Evolutionary conservation across 2,113 vertebrate species (phyloP).

Genomic region (Myotis brandtii): DNA sequence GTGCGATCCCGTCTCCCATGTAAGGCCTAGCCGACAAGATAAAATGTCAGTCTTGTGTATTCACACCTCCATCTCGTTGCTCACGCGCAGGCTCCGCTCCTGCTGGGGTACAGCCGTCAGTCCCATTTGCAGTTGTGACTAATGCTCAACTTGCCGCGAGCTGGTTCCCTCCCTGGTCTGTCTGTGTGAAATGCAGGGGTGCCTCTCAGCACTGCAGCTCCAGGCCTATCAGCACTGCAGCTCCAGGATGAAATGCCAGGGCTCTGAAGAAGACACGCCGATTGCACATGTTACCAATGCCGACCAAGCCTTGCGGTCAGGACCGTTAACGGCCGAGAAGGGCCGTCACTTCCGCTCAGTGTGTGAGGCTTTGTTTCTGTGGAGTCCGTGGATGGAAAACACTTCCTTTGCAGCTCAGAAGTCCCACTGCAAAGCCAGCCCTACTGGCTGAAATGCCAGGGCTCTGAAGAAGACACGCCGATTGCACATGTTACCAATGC

Average conservation of each 20-base stretch:
- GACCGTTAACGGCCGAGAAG: not conserved
- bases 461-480: not conserved
- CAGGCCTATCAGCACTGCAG: not conserved
- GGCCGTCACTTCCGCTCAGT: not conserved
- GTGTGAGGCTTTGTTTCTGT: not conserved
- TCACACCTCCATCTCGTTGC: too few relatives aligned
- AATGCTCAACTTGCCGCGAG: not conserved
- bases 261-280: not conserved
- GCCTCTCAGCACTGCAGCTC: not conserved
- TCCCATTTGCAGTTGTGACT: too few relatives aligned
- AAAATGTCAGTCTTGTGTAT: too few relatives aligned
- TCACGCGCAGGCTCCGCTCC: not conserved
- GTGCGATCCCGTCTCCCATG: not conserved
- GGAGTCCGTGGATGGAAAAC: not conserved
- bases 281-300: not conserved
- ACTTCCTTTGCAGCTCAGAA: not conserved
- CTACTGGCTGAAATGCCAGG: not conserved
- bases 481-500: not conserved
- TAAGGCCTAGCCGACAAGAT: not conserved
- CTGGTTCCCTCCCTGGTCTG: not conserved
- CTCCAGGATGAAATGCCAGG: not conserved
- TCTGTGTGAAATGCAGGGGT: not conserved
- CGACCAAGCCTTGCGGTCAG: not conserved
- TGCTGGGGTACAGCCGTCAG: not conserved
- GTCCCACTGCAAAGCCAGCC: not conserved